These are phyloP conservation scores for Syrrhaptes paradoxus DNA, from an alignment of 2,113 vertebrate species.

Conservation along the genomic window DNA sequence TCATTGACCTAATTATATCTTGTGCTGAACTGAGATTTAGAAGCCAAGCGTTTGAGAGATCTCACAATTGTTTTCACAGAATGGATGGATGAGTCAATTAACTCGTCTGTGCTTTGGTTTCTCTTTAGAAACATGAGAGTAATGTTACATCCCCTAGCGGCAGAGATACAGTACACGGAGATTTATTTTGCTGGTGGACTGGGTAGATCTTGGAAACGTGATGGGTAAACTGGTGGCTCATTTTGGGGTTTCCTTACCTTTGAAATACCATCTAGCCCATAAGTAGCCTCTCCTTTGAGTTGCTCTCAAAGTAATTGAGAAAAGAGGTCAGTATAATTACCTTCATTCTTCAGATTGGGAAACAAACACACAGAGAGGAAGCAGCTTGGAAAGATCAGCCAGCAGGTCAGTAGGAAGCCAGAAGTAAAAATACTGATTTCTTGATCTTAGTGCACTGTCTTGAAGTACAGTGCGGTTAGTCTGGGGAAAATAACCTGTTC, in stretches of 20 bases:
- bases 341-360: constrained; percentile 8
- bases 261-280: not conserved
- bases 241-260: not conserved
- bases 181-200: not conserved
- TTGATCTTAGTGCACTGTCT: not conserved
- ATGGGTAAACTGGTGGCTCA: not conserved
- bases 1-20: constrained; percentile 36
- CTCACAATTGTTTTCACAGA: constrained; percentile 32
- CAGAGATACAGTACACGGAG: not conserved
- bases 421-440: not conserved
- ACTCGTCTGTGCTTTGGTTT: constrained; percentile 24
- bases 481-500: not conserved
- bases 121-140: not conserved
- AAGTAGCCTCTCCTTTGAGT: not conserved
- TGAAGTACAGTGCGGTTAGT: not conserved
- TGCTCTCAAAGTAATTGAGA: constrained; percentile 17
- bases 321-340: constrained; percentile 51
- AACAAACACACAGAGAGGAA: constrained; percentile 18
- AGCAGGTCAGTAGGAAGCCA: not conserved
- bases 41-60: constrained; percentile 38
- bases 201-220: not conserved
- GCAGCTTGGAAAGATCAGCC: not conserved
- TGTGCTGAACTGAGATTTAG: not conserved
- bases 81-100: constrained; percentile 37
- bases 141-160: not conserved